A percentile compares a stretch with the other conserved stretches of the same genome.
phyloP scores from a whole-genome alignment of 1,140 invertebrate genomes.

The Trichonephila clavipes region DNA sequence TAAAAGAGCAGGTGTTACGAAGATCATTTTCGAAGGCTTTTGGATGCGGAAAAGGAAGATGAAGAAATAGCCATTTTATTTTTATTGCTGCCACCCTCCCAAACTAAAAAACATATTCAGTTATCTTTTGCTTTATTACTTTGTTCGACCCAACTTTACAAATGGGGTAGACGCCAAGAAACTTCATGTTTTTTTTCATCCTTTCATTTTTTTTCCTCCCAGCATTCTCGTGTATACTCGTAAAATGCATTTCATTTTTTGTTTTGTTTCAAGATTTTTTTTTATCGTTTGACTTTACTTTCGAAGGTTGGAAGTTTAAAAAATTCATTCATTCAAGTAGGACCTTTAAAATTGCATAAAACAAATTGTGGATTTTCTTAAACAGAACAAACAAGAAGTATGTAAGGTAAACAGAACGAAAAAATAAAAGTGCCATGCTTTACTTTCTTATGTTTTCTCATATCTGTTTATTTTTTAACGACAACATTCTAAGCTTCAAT shows the following conservation, averaged over 20 bases:
- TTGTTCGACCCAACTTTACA: conserved; percentile 9
- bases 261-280: background rate
- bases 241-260: background rate
- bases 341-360: conserved; percentile 41
- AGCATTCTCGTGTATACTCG: background rate
- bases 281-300: background rate
- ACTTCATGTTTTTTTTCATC: conserved; percentile 20
- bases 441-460: background rate
- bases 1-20: conserved; percentile 64
- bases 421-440: background rate
- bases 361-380: conserved; percentile 48
- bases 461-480: background rate
- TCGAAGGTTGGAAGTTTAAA: conserved; percentile 23
- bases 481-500: background rate
- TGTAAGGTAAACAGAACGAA: background rate
- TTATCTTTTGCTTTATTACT: conserved; percentile 56
- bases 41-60: conserved; percentile 22
- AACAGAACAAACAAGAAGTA: background rate
- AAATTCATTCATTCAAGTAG: conserved; percentile 51
- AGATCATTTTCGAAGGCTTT: conserved; percentile 64
- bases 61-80: conserved; percentile 67
- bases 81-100: conserved; percentile 28
- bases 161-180: conserved; percentile 42
- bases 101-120: conserved; percentile 34
- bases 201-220: background rate